phyloP scores from a whole-genome alignment of 2,888 invertebrate species.

The Diaperis boleti region DNA sequence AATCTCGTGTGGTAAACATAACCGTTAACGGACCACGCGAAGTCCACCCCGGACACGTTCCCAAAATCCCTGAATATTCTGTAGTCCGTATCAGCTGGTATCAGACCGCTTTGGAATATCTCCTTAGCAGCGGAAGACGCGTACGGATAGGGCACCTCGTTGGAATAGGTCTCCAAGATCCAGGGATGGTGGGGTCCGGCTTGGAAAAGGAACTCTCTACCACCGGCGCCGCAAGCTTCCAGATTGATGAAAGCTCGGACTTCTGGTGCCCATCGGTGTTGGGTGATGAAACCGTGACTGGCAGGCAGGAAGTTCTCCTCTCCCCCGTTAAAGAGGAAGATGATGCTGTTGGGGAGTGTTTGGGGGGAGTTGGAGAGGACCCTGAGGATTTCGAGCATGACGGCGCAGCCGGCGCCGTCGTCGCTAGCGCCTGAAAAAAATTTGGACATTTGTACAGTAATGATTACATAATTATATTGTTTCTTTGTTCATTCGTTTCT shows the following conservation, averaged over 20 bases:
- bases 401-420: conserved; percentile 89
- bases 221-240: conserved; percentile 91
- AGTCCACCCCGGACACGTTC: conserved; percentile 86
- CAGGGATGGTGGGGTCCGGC: conserved; percentile 81
- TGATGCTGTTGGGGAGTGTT: conserved; percentile 78
- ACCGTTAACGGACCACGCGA: conserved; percentile 92
- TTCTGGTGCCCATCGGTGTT: conserved; percentile 84
- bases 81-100: conserved; percentile 94
- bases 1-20: conserved; percentile 94
- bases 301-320: conserved; percentile 92
- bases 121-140: conserved; percentile 89
- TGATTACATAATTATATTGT: background rate
- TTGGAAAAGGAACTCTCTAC: conserved; percentile 89
- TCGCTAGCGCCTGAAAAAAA: conserved; percentile 81
- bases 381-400: conserved; percentile 85
- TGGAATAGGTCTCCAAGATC: conserved; percentile 79
- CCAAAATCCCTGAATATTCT: conserved; percentile 92
- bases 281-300: conserved; percentile 92
- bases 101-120: conserved; percentile 88
- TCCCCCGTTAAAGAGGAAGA: conserved; percentile 91
- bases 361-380: conserved; percentile 73
- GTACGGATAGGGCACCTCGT: conserved; percentile 85
- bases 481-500: no score
- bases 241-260: conserved; percentile 84
- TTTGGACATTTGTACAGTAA: no score